phyloP scores from a whole-genome alignment of 2,113 vertebrate species.

The Pollimyrus isidori region DNA sequence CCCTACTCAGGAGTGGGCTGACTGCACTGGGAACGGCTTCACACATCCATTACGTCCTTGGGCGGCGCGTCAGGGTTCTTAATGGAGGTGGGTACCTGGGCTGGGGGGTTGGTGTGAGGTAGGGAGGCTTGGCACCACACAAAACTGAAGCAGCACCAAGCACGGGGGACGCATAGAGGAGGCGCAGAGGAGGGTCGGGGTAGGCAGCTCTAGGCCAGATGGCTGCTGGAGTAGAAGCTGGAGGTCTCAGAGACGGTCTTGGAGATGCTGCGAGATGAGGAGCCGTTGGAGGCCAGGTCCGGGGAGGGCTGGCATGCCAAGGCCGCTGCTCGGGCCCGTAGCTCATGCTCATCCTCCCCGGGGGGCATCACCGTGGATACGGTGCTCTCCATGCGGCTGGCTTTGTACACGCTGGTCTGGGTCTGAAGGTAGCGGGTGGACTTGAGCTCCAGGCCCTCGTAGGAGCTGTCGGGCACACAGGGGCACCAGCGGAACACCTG shows the following conservation, averaged over 20 bases:
- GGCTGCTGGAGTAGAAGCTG: constrained; percentile 82
- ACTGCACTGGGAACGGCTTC: neutral
- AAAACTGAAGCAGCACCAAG: neutral
- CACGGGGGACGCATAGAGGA: neutral
- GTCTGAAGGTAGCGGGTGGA: constrained; percentile 81
- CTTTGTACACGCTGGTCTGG: constrained; percentile 84
- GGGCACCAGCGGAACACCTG: constrained; percentile 86
- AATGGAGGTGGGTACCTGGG: neutral
- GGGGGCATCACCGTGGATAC: constrained; percentile 65
- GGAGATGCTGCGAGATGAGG: constrained; percentile 78
- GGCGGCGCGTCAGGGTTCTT: neutral
- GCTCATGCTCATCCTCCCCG: constrained; percentile 29
- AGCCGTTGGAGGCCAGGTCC: constrained; percentile 79
- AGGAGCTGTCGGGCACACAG: constrained; percentile 61
- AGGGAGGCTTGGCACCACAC: neutral
- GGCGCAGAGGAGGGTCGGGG: neutral
- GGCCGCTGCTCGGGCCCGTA: constrained; percentile 39
- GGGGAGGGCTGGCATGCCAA: constrained; percentile 56
- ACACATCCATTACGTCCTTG: neutral
- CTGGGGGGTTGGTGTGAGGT: neutral
- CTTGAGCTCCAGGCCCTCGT: constrained; percentile 88
- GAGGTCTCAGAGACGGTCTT: constrained; percentile 80
- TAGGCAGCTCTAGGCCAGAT: constrained; percentile 39
- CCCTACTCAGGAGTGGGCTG: neutral
- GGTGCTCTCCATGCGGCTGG: constrained; percentile 81